Evolutionary conservation across 2,888 invertebrate species (phyloP), one percentile per base, ranked within the genome.

Genomic region (Trachelus iudaicus): DNA sequence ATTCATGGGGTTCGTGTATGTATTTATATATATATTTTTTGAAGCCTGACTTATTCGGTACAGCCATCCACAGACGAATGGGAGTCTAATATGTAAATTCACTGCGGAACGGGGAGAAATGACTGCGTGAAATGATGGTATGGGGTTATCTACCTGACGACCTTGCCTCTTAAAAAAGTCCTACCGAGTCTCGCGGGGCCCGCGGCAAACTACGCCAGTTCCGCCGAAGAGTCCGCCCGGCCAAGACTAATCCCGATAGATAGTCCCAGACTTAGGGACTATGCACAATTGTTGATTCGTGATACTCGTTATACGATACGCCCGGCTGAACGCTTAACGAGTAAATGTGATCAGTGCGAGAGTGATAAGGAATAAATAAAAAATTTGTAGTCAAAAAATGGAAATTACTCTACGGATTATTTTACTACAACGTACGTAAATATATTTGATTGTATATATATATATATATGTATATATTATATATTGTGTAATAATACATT

Each of bases 91-190:
- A 74, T 80, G 78, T 68, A 71, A 78, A 80, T 75, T 74, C 34
- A 35, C 73, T n/a, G 71, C 35, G 71, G 71, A 68, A 79, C 37
- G 69, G 68, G 31, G 75, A 76, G 79, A 79, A 80, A 81, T 74
- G 77, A 74, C 76, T 76, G 84, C 77, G 81, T 81, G 80, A 85
- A 84, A 85, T 81, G 84, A 83, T 81, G 86, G 80, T 81, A 71
- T 79, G 85, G 85, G 88, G 87, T 88, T 88, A 87, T 87, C 85
- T 85, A 87, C 87, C 87, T 84, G 84, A 80, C 85, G 87, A 87
- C 88, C 88, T 88, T 87, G 87, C 83, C 85, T 83, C 85, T 87
- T 82, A 85, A 84, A 83, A 85, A 87, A 82, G 74, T 86, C 85
- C 79, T 81, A 81, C 83, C 82, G 83, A 79, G 84, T 83, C 80